Evolutionary conservation across 1,140 invertebrate species (phyloP).

Genomic region (Pogonus chalceus): DNA sequence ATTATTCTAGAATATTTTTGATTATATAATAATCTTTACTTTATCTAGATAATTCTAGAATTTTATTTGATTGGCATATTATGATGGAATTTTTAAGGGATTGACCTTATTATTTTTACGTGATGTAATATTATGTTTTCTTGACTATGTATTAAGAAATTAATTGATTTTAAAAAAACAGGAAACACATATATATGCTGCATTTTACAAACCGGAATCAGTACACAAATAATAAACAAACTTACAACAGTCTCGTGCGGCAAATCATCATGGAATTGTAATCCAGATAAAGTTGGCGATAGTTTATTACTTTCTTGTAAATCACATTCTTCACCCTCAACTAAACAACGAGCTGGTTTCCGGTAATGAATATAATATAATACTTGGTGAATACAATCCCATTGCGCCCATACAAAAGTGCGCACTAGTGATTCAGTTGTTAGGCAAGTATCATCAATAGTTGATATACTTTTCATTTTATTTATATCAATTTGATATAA

Average conservation of each 20-base stretch:
- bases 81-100: no score
- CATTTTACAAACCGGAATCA: no score
- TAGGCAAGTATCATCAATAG: conserved; percentile 24
- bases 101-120: no score
- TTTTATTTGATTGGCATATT: no score
- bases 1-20: no score
- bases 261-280: conserved; percentile 74
- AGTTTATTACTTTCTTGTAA: conserved; percentile 40
- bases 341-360: conserved; percentile 51
- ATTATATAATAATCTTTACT: no score
- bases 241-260: conserved; percentile 76
- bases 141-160: no score
- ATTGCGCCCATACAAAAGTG: conserved; percentile 72
- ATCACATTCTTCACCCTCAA: conserved; percentile 52
- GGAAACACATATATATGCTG: no score
- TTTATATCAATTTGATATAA: conserved; percentile 25
- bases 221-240: conserved; percentile 20
- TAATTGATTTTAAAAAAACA: no score
- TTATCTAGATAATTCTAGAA: no score
- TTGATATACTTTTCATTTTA: conserved; percentile 21
- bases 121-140: no score
- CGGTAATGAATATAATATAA: conserved; percentile 71
- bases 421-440: conserved; percentile 54
- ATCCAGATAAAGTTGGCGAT: conserved; percentile 61
- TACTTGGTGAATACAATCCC: conserved; percentile 65